These are phyloP conservation scores for Biston betularia DNA, from an alignment of 2,888 invertebrate genomes.

Conservation along the genomic window DNA sequence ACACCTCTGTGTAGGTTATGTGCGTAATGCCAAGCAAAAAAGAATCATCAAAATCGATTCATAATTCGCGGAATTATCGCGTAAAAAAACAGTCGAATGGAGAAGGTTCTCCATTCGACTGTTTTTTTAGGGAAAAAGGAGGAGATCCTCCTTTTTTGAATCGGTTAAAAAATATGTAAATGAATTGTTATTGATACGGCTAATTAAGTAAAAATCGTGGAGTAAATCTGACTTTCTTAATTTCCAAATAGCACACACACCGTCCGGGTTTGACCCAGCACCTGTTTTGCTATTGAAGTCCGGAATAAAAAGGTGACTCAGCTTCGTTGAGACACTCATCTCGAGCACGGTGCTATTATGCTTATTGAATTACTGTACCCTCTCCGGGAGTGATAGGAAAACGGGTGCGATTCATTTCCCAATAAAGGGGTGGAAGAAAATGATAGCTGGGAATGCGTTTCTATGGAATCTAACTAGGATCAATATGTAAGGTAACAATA, in stretches of 20 bases:
- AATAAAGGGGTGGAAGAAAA: constrained; percentile 48
- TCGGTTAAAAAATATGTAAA: constrained; percentile 16
- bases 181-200: constrained; percentile 61
- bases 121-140: too few species aligned
- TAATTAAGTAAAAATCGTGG: constrained; percentile 63
- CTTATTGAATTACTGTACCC: constrained; percentile 55
- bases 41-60: too few species aligned
- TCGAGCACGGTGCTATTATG: constrained; percentile 48
- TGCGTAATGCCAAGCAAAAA: too few species aligned
- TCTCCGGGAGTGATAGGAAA: constrained; percentile 46
- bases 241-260: constrained; percentile 9
- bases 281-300: constrained; percentile 28
- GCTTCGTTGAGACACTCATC: constrained; percentile 40
- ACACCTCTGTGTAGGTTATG: too few species aligned
- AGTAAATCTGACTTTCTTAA: constrained; percentile 11
- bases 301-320: constrained; percentile 45
- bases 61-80: too few species aligned
- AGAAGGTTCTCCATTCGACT: too few species aligned
- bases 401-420: constrained; percentile 46
- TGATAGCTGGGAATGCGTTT: constrained; percentile 23
- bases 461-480: constrained; percentile 14
- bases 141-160: too few species aligned
- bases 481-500: neutral
- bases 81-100: too few species aligned
- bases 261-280: constrained; percentile 17